Conservation (phyloP, 2,888 invertebrate species). For the Megaustenia siamemsis region DNA sequence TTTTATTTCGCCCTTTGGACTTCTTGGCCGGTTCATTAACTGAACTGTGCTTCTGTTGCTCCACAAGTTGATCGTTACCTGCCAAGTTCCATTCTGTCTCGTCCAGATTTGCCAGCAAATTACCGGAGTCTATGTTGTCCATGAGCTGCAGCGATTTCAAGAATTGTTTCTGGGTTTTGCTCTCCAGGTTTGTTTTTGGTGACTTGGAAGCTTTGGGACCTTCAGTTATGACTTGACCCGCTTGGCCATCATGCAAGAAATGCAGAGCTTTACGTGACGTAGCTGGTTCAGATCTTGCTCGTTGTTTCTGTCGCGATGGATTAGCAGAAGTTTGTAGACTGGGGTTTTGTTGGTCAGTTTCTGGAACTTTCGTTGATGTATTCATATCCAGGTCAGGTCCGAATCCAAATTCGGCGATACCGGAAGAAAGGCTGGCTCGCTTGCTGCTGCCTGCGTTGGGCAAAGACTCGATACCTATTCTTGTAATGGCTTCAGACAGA, state of each 20-base stretch:
- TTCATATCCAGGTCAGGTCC: neutral
- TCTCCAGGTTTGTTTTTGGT: neutral
- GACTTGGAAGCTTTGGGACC: neutral
- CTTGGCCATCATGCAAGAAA: neutral
- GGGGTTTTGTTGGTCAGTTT: neutral
- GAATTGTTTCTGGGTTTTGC: neutral
- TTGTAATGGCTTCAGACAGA: neutral
- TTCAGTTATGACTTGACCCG: neutral
- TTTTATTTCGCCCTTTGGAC: neutral
- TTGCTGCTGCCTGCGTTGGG: neutral
- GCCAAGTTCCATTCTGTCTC: too few relatives aligned
- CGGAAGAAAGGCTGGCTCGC: neutral
- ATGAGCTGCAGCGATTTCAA: too few relatives aligned
- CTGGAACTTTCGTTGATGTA: neutral
- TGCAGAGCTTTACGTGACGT: neutral
- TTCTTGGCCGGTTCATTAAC: neutral
- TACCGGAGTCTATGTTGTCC: too few relatives aligned
- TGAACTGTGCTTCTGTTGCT: neutral
- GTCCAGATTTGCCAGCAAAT: too few relatives aligned
- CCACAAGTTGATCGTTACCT: too few relatives aligned
- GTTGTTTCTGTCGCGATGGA: neutral
- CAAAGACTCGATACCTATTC: neutral
- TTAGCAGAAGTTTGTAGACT: neutral
- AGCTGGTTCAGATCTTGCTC: slow-evolving; percentile 2
- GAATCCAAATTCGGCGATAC: neutral